Percentiles rank a stretch among this genome's conserved stretches.
phyloP scores from a whole-genome alignment of 2,113 vertebrate genomes.

The Echinops telfairi region DNA sequence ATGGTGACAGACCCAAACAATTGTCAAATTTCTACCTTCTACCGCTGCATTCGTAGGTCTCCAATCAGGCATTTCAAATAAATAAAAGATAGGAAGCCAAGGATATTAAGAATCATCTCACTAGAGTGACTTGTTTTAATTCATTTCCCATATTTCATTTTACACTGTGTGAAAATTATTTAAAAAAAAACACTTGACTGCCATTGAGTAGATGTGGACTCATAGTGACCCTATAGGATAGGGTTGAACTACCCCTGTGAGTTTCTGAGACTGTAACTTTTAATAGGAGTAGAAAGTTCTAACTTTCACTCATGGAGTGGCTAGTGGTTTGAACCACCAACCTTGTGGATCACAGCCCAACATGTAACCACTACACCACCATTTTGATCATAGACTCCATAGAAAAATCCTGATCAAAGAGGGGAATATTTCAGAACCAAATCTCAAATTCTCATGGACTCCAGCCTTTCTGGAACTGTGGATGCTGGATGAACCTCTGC shows the following conservation, averaged over 20 bases:
- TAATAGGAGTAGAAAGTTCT: too few species aligned
- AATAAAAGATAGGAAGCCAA: not conserved
- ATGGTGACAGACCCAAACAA: not conserved
- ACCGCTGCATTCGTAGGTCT: not conserved
- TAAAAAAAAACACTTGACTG: too few species aligned
- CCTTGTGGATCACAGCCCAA: too few species aligned
- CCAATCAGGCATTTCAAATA: not conserved
- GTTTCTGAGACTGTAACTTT: too few species aligned
- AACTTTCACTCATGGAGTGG: too few species aligned
- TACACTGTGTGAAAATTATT: not conserved
- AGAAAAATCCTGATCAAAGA: not conserved
- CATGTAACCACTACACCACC: too few species aligned
- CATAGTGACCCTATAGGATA: too few species aligned
- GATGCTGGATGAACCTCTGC: not conserved
- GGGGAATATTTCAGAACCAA: not conserved
- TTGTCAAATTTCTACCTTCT: not conserved
- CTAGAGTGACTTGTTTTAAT: not conserved
- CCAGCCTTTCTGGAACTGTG: not conserved
- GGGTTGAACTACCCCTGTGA: too few species aligned
- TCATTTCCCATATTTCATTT: not conserved
- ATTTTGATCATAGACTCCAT: not conserved
- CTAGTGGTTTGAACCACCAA: too few species aligned
- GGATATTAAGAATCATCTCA: not conserved
- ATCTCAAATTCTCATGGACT: not conserved
- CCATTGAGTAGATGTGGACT: too few species aligned